Base-by-base conservation (phyloP, 2,113 vertebrate species). In the Ailuropoda melanoleuca region DNA sequence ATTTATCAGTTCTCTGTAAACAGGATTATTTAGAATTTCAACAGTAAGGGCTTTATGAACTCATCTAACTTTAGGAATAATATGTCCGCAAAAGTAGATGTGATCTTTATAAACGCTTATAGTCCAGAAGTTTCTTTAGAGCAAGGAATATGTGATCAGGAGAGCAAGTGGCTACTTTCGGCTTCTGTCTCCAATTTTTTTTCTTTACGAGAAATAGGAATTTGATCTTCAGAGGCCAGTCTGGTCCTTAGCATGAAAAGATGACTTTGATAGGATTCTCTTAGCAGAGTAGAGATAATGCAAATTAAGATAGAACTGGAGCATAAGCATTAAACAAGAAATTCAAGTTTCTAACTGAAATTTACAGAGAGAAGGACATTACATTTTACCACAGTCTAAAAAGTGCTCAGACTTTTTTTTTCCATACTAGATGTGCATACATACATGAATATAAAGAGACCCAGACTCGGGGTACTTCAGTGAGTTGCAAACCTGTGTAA, bases 161-260 rank as follows among this genome's bases (percentile, higher is more conserved):
- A 94, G 68, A 88, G 34, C 18, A 50, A 81, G 39, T 60, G 85
- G 14, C 15, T 66, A 77, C 53, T 83, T 86, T 58, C 31, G 66
- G 58, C 72, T 86, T 82, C 58, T 92, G 37, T n/a, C n/a, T 88
- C 48, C 39, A 60, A 64, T 50, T 50, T 64, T 88, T 55, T 83
- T 58, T 93, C 66, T 90, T 95, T 81, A 86, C n/a, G 48, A 92
- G 56, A 95, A 94, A 70, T 3, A 97, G 74, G 75, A 94, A 89
- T 72, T 93, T 93, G 48, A 92, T 83, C 43, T 94, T 93, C 5
- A 72, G 39, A 85, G 81, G 34, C 17, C 56, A 80, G 48, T 89
- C 62, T 86, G 14, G 13, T 60, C 43, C 34, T 89, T 64, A 95
- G 74, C 21, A 78, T 74, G 74, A 86, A 90, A 93, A 93, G 39